Base-by-base conservation (phyloP, 2,888 invertebrate species). In the Cataglyphis cursor region DNA sequence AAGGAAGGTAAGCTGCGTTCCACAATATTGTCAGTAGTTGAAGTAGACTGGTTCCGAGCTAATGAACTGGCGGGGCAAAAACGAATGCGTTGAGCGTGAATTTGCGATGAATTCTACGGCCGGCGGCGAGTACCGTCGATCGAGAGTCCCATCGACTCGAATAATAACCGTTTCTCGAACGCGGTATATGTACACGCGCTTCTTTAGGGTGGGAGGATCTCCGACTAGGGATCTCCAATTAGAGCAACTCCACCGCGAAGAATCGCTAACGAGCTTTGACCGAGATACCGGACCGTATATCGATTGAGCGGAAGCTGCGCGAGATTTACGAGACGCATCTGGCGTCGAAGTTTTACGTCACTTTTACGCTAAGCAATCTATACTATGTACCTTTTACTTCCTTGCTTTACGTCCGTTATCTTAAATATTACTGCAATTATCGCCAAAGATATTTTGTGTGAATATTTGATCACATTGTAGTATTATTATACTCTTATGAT, bases 191-290 rank as follows among this genome's bases (percentile, higher is more conserved):
- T 41, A 48, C 48, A 31, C 59, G 59, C 62, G 76, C 68, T 85
- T 86, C 84, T 84, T 89, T 85, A 81, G 65, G 83, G 66, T 48
- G 70, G 72, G 48, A 74, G 70, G 85, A 86, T 80, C 51, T 38
- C 83, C 78, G 72, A 80, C 61, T 61, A 48, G 80, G 84, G 84
- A 87, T 89, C 89, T 86, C 86, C 89, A 89, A 89, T 89, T 89
- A 89, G 84, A 88, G 89, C 86, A 83, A 85, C 86, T 85, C 82
- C 75, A 81, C 82, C 86, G 73, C 83, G 70, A 65, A 73, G 89
- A 89, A 89, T 88, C 86, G 83, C 86, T 89, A 89, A 89, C 89
- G 89, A 89, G 89, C 85, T 86, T 88, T 89, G 89, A 86, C 84
- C 88, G 89, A 89, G 89, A 89, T 87, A 85, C 88, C 83, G 64